A percentile compares a stretch with the other conserved stretches of the same genome.
Evolutionary conservation across 2,888 invertebrate species (phyloP).

Genomic region (Adineta ricciae): DNA sequence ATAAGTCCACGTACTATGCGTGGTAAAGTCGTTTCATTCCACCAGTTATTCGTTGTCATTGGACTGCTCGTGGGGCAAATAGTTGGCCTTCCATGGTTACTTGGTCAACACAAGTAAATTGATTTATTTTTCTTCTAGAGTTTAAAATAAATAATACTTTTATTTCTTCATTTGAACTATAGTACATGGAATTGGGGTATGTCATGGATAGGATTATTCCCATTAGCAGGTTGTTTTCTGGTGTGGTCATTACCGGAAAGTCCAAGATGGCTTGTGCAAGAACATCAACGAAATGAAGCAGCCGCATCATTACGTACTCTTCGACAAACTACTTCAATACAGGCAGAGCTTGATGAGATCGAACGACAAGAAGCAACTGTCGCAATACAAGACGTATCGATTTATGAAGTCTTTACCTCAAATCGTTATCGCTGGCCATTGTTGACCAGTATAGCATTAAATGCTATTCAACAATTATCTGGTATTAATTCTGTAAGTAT

Average conservation of each 20-base stretch:
- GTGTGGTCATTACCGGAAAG: conserved; percentile 26
- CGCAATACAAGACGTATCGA: background rate
- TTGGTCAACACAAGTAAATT: conserved; percentile 55
- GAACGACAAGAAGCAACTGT: conserved; percentile 62
- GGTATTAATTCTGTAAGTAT: conserved; percentile 18
- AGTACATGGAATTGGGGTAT: background rate
- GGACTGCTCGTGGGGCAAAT: conserved; percentile 87
- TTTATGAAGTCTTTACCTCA: background rate
- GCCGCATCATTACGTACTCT: conserved; percentile 57
- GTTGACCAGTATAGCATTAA: background rate
- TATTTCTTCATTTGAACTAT: background rate
- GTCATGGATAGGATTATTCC: background rate
- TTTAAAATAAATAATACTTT: too few relatives aligned
- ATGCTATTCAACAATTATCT: background rate
- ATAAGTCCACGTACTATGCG: conserved; percentile 85
- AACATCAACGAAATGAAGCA: background rate
- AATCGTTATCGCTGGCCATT: conserved; percentile 3
- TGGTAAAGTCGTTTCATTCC: conserved; percentile 70
- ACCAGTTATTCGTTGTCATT: conserved; percentile 88
- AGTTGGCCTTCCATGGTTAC: conserved; percentile 83
- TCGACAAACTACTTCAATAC: conserved; percentile 67
- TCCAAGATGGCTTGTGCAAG: conserved; percentile 3
- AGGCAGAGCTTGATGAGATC: conserved; percentile 93
- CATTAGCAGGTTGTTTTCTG: background rate
- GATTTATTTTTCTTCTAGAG: too few relatives aligned